phyloP scores from a whole-genome alignment of 2,113 vertebrate species.

The Steatornis caripensis region DNA sequence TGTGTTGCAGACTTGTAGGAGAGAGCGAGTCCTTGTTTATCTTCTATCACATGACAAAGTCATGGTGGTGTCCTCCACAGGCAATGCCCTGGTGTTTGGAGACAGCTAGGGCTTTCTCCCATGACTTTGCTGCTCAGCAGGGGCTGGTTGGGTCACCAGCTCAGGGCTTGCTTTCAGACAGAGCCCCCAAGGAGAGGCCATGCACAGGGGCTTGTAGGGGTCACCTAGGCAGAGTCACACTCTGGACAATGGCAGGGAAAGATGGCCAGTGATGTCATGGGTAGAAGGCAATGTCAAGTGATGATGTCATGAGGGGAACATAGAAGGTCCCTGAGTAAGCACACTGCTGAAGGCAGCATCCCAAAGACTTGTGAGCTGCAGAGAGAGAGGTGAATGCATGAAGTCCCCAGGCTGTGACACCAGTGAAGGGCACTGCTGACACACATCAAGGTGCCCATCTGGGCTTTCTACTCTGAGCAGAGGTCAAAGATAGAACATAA shows the following conservation, averaged over 20 bases:
- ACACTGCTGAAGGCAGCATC: background rate
- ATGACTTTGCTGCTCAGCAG: background rate
- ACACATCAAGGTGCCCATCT: background rate
- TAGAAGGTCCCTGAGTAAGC: background rate
- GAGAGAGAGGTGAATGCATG: background rate
- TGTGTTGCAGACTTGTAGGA: rapidly evolving
- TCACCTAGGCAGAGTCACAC: background rate
- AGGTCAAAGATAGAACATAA: background rate
- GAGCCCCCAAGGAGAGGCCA: background rate
- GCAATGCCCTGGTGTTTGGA: background rate
- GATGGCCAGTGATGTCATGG: background rate
- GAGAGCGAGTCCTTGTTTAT: background rate
- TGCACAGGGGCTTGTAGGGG: background rate
- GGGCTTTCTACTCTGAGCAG: background rate
- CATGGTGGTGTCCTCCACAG: background rate
- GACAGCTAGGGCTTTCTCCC: background rate
- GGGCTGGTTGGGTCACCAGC: background rate
- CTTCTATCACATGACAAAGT: background rate
- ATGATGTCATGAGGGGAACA: background rate
- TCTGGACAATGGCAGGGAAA: background rate
- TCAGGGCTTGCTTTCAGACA: background rate
- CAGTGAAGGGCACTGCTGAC: background rate
- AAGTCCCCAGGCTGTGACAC: background rate
- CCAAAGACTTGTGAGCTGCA: background rate
- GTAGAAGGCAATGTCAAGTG: background rate